phyloP scores from a whole-genome alignment of 2,888 invertebrate genomes.

The Dryocosmus kuriphilus region DNA sequence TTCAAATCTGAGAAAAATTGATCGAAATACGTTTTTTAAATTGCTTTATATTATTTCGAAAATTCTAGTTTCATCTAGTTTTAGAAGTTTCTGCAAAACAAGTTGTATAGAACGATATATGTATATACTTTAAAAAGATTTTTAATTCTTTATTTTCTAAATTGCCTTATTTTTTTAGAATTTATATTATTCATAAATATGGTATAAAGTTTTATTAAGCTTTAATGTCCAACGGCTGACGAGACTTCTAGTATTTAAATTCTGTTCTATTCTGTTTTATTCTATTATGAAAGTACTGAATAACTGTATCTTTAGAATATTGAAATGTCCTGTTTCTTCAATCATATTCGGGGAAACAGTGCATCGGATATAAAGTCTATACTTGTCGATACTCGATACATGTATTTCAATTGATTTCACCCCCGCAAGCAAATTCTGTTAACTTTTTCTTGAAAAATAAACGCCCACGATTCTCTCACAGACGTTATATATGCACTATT shows the following conservation, averaged over 20 bases:
- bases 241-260: neutral
- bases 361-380: neutral
- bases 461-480: slow-evolving; percentile 3
- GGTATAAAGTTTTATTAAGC: too few relatives aligned
- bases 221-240: too few relatives aligned
- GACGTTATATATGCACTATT: neutral
- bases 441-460: neutral
- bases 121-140: too few relatives aligned
- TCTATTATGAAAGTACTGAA: neutral
- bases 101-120: too few relatives aligned
- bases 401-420: neutral
- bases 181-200: too few relatives aligned
- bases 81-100: too few relatives aligned
- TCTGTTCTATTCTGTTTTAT: neutral
- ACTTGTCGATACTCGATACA: slow-evolving; percentile 25
- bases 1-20: too few relatives aligned
- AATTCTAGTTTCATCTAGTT: too few relatives aligned
- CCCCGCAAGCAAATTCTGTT: neutral
- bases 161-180: too few relatives aligned
- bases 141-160: too few relatives aligned
- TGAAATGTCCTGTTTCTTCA: neutral
- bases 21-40: too few relatives aligned
- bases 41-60: too few relatives aligned
- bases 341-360: neutral
- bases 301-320: neutral